Evolutionary conservation across 1,140 invertebrate genomes (phyloP).

Genomic region (Andrena cerasifolii): DNA sequence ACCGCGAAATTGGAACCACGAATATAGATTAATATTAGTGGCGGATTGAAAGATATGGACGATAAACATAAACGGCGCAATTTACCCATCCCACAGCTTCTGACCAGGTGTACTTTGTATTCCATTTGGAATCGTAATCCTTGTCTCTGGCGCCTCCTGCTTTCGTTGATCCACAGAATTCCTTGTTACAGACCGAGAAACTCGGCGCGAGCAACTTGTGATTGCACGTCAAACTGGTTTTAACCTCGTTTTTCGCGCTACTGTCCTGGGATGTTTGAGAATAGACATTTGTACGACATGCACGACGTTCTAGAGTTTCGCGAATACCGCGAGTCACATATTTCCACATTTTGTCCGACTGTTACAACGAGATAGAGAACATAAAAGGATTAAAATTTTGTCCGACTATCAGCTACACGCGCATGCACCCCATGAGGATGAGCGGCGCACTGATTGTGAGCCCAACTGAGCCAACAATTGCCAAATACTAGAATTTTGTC

Average conservation of each 20-base stretch:
- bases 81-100: conserved; percentile 77
- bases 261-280: conserved; percentile 69
- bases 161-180: conserved; percentile 60
- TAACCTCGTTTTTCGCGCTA: conserved; percentile 61
- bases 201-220: conserved; percentile 59
- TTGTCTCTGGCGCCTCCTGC: conserved; percentile 61
- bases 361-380: background rate
- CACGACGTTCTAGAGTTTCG: conserved; percentile 72
- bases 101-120: conserved; percentile 69
- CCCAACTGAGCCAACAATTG: no score
- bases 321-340: conserved; percentile 72
- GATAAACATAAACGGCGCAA: conserved; percentile 19
- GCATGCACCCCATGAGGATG: background rate
- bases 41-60: conserved; percentile 9
- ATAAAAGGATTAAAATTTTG: background rate
- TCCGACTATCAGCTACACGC: background rate
- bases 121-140: conserved; percentile 64
- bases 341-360: conserved; percentile 73
- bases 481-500: background rate
- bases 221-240: conserved; percentile 52
- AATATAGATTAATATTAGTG: no score
- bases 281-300: conserved; percentile 74
- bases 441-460: conserved; percentile 14
- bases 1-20: no score
- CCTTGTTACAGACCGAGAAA: conserved; percentile 53